Evolutionary conservation across 2,888 invertebrate genomes (phyloP).

Genomic region (Brachypalpus laphriformis): DNA sequence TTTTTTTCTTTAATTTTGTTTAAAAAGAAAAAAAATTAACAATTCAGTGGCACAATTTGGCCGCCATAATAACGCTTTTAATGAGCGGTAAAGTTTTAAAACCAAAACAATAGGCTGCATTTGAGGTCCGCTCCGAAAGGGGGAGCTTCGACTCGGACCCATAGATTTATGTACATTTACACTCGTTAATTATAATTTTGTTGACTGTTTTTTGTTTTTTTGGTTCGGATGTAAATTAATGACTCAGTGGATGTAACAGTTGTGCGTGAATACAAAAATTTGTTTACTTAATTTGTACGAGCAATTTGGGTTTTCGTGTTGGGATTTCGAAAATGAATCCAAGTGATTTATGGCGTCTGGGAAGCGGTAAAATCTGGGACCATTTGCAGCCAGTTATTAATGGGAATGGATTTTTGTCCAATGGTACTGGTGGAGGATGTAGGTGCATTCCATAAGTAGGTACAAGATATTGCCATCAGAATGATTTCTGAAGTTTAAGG

Average conservation of each 20-base stretch:
- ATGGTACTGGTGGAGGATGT: no score
- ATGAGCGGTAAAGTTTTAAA: conserved; percentile 48
- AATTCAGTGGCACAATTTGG: conserved; percentile 62
- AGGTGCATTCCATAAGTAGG: no score
- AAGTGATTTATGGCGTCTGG: conserved; percentile 26
- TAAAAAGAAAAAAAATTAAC: conserved; percentile 13
- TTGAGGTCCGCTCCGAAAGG: background rate
- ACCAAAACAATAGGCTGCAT: conserved; percentile 49
- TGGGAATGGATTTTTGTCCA: no score
- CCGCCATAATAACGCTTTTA: conserved; percentile 50
- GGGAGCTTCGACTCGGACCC: background rate
- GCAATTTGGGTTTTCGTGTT: conserved; percentile 17
- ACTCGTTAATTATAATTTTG: conserved; percentile 57
- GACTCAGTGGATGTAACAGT: conserved; percentile 39
- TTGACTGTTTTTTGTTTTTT: conserved; percentile 25
- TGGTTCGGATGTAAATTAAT: conserved; percentile 40
- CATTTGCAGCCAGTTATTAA: background rate
- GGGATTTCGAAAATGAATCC: conserved; percentile 14
- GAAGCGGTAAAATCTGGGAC: background rate
- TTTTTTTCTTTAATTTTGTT: background rate
- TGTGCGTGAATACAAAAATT: conserved; percentile 40
- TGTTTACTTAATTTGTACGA: conserved; percentile 43
- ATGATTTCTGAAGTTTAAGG: no score
- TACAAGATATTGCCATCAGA: no score
- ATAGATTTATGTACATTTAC: conserved; percentile 41